phyloP scores from a whole-genome alignment of 2,113 vertebrate genomes.

The Rhineura floridana region DNA sequence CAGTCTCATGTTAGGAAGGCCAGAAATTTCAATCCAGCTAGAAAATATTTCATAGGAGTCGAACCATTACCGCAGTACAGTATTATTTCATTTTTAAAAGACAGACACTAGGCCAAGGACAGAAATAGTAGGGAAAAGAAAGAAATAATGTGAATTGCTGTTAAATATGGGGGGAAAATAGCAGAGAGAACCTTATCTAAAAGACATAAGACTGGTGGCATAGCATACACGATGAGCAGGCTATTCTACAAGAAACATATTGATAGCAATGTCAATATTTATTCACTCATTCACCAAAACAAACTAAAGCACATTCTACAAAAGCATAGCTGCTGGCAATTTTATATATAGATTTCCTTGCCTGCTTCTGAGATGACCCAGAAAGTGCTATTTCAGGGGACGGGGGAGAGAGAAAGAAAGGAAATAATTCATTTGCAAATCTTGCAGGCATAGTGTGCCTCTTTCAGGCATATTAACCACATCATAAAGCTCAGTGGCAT shows the following conservation, averaged over 20 bases:
- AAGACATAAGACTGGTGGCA: neutral
- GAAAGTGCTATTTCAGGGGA: neutral
- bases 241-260: neutral
- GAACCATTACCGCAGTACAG: constrained; percentile 24
- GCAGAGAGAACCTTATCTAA: neutral
- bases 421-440: constrained; percentile 38
- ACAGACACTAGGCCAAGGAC: constrained; percentile 38
- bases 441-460: neutral
- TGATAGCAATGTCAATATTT: constrained; percentile 4
- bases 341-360: constrained; percentile 13
- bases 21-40: constrained; percentile 51
- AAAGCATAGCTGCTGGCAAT: neutral
- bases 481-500: neutral
- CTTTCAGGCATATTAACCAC: constrained; percentile 1
- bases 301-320: neutral
- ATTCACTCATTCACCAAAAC: constrained; percentile 22
- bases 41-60: constrained; percentile 40
- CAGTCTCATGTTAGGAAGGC: constrained; percentile 41
- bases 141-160: neutral
- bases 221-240: constrained; percentile 24
- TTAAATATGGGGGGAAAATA: constrained; percentile 8
- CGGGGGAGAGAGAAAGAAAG: neutral
- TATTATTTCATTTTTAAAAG: constrained; percentile 52
- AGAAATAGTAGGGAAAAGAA: neutral
- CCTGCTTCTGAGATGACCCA: constrained; percentile 18